Evolutionary conservation across 37 sponge, comb jelly and placozoan genomes (phyloP), one percentile per base, ranked within the genome.

Genomic region (Diacarnus erythraeanus): DNA sequence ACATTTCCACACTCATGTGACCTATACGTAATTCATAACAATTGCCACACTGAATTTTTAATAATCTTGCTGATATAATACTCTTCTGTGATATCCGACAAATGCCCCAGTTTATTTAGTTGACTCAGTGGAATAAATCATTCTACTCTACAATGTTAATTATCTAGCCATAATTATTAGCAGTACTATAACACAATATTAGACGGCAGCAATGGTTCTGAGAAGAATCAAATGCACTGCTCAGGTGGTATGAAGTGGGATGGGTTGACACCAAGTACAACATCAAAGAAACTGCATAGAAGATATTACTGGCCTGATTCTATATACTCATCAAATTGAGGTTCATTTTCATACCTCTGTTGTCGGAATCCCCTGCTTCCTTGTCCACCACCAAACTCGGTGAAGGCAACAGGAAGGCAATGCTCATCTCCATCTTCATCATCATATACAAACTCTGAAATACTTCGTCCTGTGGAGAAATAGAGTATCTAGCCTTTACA

Each of bases 1-100:
- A 93, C 83, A 80, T 97, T 23, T 70, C 91, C 34, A 70, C 83
- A 9, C 73, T 90, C 0, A 44, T 85, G 37, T 90, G 29, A 69
- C 33, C 12, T 6, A 47, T 12, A 47, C 51, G 12, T 47, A 47
- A 6, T 47, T 6, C 51, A 15, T 47, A 47, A 12, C 12, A 15
- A 12, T 47, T 47, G 51, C 12, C 12, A 12, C 68, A 67, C 38
- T 17, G 26, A 17, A 18, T 26, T 29, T 37, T 1, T 67, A 54
- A 54, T 17, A 54, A 20, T 54, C 56, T n/a, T 37, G 29, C 12
- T 41, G 56, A 10, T 9, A 69, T 23, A n/a, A n/a, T n/a, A 56
- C 21, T 57, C 25, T 64, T 57, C 12, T 9, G 23, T n/a, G n/a
- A 63, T 26, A 63, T n/a, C 25, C 15, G 8, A 20, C 64, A 63